phyloP scores from a whole-genome alignment of 2,113 vertebrate genomes.

The Hepsetus odoe region DNA sequence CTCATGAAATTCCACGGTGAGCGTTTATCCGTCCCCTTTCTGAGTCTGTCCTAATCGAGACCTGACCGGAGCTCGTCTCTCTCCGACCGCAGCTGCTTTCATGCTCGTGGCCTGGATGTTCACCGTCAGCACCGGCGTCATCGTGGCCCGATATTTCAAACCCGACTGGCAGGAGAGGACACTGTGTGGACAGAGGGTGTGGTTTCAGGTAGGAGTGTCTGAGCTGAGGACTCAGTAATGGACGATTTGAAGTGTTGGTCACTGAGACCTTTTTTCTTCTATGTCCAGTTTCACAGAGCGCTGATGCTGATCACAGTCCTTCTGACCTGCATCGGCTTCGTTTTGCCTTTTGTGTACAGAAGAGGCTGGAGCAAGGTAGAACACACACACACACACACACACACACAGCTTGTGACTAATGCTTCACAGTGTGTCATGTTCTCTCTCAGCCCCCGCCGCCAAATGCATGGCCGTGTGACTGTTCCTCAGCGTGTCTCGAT shows the following conservation, averaged over 20 bases:
- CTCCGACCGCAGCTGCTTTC: conserved; percentile 70
- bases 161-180: conserved; percentile 76
- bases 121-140: conserved; percentile 78
- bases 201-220: conserved; percentile 84
- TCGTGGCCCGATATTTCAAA: conserved; percentile 86
- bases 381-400: conserved; percentile 9
- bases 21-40: too few relatives aligned
- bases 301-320: conserved; percentile 81
- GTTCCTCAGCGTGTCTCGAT: conserved; percentile 42
- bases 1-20: conserved; percentile 83
- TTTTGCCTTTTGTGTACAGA: conserved; percentile 84
- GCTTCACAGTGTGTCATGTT: conserved; percentile 46
- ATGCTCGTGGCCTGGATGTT: conserved; percentile 88
- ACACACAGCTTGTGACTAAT: conserved; percentile 38
- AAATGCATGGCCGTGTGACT: conserved; percentile 43
- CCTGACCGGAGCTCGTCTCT: not conserved
- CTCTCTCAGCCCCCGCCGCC: conserved; percentile 37
- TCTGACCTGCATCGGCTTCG: conserved; percentile 79
- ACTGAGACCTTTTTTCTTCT: conserved; percentile 10
- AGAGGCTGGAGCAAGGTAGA: conserved; percentile 83
- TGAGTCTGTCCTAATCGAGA: not conserved
- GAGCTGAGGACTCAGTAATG: not conserved
- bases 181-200: conserved; percentile 77
- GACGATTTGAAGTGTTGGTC: not conserved
- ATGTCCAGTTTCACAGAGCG: conserved; percentile 82